These are phyloP conservation scores for Archaeoteleia sp. DNA, from an alignment of 2,888 invertebrate species.

Conservation along the genomic window DNA sequence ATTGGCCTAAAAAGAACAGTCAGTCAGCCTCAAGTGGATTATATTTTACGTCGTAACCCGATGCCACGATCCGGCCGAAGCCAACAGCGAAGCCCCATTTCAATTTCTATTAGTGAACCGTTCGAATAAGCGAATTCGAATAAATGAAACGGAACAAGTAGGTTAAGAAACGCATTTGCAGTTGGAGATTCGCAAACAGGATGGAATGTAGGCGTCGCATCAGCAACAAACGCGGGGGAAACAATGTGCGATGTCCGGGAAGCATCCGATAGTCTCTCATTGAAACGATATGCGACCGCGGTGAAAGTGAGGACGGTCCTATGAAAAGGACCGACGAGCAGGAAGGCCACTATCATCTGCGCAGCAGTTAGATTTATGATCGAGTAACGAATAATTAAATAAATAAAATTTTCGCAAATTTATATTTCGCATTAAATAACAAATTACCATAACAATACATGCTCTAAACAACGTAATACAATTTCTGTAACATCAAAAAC, in stretches of 20 bases:
- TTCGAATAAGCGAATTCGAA: conserved; percentile 21
- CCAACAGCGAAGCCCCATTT: not conserved
- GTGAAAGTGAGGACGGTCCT: conserved; percentile 2
- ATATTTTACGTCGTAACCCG: too few species aligned
- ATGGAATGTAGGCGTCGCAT: conserved; percentile 27
- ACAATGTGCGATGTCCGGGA: conserved; percentile 24
- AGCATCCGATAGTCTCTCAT: conserved; percentile 19
- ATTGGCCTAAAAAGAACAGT: too few species aligned
- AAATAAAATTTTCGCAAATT: too few species aligned
- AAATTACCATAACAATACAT: too few species aligned
- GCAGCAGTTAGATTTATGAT: too few species aligned
- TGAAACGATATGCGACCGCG: conserved; percentile 10
- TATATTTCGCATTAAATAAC: too few species aligned
- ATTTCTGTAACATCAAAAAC: too few species aligned
- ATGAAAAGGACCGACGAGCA: too few species aligned
- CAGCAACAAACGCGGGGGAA: conserved; percentile 20
- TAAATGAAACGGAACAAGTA: conserved; percentile 21
- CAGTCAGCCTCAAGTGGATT: too few species aligned
- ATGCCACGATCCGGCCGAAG: too few species aligned
- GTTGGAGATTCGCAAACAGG: conserved; percentile 33
- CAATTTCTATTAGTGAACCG: not conserved
- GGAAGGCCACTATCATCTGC: conserved; percentile 9
- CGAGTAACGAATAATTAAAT: too few species aligned
- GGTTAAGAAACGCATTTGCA: conserved; percentile 27
- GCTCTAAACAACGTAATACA: too few species aligned